These are phyloP conservation scores for Calliopsis andreniformis DNA, from an alignment of 1,140 invertebrate genomes.

Conservation along the genomic window DNA sequence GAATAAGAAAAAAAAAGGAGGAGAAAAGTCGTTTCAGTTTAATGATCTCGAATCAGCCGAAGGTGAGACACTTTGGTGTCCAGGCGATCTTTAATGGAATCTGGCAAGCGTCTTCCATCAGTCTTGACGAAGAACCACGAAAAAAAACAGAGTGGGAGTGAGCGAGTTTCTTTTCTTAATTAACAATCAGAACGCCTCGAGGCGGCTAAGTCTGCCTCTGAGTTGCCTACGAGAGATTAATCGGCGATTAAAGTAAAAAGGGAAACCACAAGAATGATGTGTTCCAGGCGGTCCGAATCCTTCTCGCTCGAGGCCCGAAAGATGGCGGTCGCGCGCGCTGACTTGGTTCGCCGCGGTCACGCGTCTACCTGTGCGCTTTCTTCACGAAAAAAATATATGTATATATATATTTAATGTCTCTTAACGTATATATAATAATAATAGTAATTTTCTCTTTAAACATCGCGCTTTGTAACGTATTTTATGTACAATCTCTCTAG, in stretches of 20 bases:
- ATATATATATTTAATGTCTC: constrained; percentile 55
- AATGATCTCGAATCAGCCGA: no score
- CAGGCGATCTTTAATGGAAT: not conserved
- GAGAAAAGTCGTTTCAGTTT: no score
- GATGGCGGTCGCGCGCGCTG: not conserved
- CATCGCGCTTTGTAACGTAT: constrained; percentile 47
- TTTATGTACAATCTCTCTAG: constrained; percentile 56
- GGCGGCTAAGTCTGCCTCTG: constrained; percentile 56
- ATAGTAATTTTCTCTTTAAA: constrained; percentile 49
- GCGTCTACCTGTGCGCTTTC: constrained; percentile 45
- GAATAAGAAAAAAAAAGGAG: no score
- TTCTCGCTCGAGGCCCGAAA: constrained; percentile 61
- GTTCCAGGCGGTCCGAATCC: constrained; percentile 49
- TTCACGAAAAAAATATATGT: constrained; percentile 50
- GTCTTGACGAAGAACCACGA: not conserved
- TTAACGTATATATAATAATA: constrained; percentile 51
- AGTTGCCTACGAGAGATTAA: constrained; percentile 37
- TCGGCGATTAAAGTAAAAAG: constrained; percentile 9
- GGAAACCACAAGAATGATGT: constrained; percentile 1
- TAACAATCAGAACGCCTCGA: constrained; percentile 56
- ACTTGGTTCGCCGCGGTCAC: constrained; percentile 18
- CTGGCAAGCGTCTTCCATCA: constrained; percentile 1
- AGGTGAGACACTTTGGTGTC: no score
- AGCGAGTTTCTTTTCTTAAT: constrained; percentile 23
- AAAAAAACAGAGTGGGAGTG: not conserved